A percentile compares a stretch with the other conserved stretches of the same genome.
Evolutionary conservation across 2,888 invertebrate species (phyloP).

Genomic region (Agapetus fuscipes): DNA sequence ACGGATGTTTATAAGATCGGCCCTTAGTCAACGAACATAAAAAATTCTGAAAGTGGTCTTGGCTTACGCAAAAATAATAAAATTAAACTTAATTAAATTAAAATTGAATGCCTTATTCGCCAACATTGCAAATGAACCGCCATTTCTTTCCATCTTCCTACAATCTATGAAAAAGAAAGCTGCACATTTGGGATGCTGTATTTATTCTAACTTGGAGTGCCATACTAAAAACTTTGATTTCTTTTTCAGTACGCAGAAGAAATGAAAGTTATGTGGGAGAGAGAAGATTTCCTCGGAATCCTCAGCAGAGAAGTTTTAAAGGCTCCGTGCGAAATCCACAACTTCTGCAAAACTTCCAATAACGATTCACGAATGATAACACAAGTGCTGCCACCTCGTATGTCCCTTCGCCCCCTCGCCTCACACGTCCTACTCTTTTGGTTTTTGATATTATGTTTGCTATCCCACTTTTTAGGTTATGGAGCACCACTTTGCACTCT

Average conservation of each 20-base stretch:
- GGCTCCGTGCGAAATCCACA: constrained; percentile 51
- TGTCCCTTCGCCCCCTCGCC: constrained; percentile 58
- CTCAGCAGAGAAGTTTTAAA: constrained; percentile 53
- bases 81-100: too few relatives aligned
- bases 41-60: too few relatives aligned
- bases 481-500: constrained; percentile 26
- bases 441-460: constrained; percentile 41
- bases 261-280: constrained; percentile 55
- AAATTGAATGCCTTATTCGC: too few relatives aligned
- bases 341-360: constrained; percentile 49
- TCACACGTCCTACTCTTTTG: constrained; percentile 50
- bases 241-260: constrained; percentile 57
- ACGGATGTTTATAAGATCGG: too few relatives aligned
- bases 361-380: constrained; percentile 47
- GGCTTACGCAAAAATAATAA: too few relatives aligned
- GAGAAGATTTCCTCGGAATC: constrained; percentile 52
- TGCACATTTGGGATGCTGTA: too few relatives aligned
- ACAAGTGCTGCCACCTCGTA: constrained; percentile 52
- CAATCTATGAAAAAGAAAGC: too few relatives aligned
- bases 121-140: too few relatives aligned
- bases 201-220: too few relatives aligned
- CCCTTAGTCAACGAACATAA: too few relatives aligned
- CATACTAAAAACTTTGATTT: too few relatives aligned
- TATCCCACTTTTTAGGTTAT: constrained; percentile 45
- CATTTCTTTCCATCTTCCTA: too few relatives aligned